Percentiles rank a stretch among this genome's conserved stretches.
Conservation (phyloP, 2,888 invertebrate species). For the Hydropsyche betteni region DNA sequence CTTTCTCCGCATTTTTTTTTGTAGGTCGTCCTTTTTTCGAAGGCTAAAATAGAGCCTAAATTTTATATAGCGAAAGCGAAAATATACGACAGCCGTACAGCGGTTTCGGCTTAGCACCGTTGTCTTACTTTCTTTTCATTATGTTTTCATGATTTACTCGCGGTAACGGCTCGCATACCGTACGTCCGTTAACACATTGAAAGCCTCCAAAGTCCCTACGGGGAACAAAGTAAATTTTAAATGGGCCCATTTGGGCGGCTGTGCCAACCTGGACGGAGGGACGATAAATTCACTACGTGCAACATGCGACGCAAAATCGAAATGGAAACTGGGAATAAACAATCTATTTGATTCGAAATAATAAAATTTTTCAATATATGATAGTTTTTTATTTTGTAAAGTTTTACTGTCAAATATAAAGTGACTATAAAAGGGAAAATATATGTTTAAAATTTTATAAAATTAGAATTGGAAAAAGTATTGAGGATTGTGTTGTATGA, state of each 20-base stretch:
- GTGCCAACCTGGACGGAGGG: too few relatives aligned
- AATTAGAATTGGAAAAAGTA: too few relatives aligned
- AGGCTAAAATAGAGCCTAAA: conserved; percentile 29
- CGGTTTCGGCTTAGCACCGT: conserved; percentile 33
- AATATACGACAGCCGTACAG: conserved; percentile 30
- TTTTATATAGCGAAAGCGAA: conserved; percentile 26
- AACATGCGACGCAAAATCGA: too few relatives aligned
- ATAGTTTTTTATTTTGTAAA: too few relatives aligned
- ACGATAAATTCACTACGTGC: too few relatives aligned
- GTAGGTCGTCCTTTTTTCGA: conserved; percentile 8
- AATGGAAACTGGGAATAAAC: too few relatives aligned
- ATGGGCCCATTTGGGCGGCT: conserved; percentile 4
- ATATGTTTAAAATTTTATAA: too few relatives aligned
- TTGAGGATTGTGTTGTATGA: too few relatives aligned
- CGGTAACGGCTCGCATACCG: background rate
- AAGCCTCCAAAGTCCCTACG: conserved; percentile 19
- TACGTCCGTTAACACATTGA: conserved; percentile 23
- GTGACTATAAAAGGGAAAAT: too few relatives aligned
- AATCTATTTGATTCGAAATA: too few relatives aligned
- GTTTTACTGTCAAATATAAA: too few relatives aligned
- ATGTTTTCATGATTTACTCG: conserved; percentile 27
- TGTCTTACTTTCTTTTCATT: conserved; percentile 37
- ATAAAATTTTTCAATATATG: too few relatives aligned
- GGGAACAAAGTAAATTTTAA: conserved; percentile 28
- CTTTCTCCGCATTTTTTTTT: conserved; percentile 2